phyloP scores from a whole-genome alignment of 2,888 invertebrate genomes.

The Limnephilus lunatus region DNA sequence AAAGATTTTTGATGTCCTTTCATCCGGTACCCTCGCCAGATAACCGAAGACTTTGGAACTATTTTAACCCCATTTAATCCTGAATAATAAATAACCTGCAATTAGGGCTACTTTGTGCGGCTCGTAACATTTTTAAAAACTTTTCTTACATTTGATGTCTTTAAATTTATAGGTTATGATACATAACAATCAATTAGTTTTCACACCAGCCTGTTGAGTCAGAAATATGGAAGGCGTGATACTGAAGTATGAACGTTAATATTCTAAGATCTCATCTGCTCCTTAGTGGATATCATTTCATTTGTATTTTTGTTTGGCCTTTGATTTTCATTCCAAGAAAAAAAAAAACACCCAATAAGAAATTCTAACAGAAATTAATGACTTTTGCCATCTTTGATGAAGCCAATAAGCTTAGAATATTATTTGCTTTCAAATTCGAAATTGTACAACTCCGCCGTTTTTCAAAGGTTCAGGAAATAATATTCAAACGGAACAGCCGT shows the following conservation, averaged over 20 bases:
- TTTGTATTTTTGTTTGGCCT: background rate
- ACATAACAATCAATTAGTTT: background rate
- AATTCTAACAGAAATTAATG: background rate
- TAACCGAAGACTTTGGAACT: too few relatives aligned
- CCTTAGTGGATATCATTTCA: background rate
- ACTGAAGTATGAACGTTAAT: background rate
- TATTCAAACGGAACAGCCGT: conserved; percentile 37
- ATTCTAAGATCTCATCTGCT: background rate
- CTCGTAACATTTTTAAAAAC: background rate
- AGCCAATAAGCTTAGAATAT: conserved; percentile 19
- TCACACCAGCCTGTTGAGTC: background rate
- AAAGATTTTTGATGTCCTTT: background rate
- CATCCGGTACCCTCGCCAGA: background rate
- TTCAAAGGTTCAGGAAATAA: conserved; percentile 31
- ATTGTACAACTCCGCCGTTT: background rate
- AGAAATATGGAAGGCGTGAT: background rate
- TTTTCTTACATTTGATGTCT: too few relatives aligned
- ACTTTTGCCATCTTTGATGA: conserved; percentile 2
- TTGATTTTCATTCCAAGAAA: background rate
- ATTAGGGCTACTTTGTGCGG: background rate
- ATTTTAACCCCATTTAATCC: too few relatives aligned
- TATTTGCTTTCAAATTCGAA: conserved; percentile 13
- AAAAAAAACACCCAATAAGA: background rate
- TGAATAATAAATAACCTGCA: too few relatives aligned
- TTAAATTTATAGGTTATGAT: background rate